Conservation (phyloP, 2,113 vertebrate genomes). For the Brienomyrus brachyistius region DNA sequence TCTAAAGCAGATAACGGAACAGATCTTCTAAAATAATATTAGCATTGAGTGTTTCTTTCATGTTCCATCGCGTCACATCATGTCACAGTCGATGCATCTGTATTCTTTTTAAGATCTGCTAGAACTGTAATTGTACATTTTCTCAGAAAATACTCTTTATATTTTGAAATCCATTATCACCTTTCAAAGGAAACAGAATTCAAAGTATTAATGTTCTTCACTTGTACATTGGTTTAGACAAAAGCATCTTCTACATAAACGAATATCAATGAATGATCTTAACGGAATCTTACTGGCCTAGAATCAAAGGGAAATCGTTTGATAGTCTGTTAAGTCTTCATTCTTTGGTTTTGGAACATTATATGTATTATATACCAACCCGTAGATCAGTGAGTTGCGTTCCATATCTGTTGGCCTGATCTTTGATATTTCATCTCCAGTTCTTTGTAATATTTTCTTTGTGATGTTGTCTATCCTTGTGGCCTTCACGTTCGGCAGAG, state of each 20-base stretch:
- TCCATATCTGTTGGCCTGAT: neutral
- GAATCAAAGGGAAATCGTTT: neutral
- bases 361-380: neutral
- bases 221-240: neutral
- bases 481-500: neutral
- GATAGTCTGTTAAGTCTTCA: neutral
- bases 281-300: neutral
- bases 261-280: neutral
- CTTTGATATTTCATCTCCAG: neutral
- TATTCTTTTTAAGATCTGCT: neutral
- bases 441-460: neutral
- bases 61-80: neutral
- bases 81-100: neutral
- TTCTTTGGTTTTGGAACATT: neutral
- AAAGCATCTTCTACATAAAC: neutral
- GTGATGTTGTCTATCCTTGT: neutral
- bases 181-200: neutral
- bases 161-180: neutral
- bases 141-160: neutral
- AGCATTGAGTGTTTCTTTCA: conserved; percentile 2
- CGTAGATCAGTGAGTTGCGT: neutral
- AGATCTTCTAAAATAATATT: conserved; percentile 14
- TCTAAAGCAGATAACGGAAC: conserved; percentile 10
- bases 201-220: neutral
- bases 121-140: neutral